phyloP scores from a whole-genome alignment of 2,888 invertebrate genomes.

The Epicampocera succincta region DNA sequence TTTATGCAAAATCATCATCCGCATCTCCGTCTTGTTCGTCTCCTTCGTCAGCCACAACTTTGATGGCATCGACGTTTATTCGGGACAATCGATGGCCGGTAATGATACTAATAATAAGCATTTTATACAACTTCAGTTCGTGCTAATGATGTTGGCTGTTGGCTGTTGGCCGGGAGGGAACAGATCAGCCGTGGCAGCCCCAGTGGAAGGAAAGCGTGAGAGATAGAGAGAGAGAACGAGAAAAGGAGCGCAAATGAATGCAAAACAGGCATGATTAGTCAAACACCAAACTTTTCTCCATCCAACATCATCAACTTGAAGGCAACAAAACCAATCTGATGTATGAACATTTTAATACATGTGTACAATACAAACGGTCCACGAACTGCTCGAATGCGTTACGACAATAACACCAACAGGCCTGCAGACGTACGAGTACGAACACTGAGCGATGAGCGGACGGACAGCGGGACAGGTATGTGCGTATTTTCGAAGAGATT shows the following conservation, averaged over 20 bases:
- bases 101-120: slow-evolving; percentile 65
- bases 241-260: slow-evolving; percentile 19
- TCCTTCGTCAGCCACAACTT: slow-evolving; percentile 8
- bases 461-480: slow-evolving; percentile 3
- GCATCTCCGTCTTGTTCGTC: slow-evolving; percentile 38
- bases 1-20: slow-evolving; percentile 64
- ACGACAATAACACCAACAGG: slow-evolving; percentile 7
- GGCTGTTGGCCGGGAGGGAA: not conserved
- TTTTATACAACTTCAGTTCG: slow-evolving; percentile 59
- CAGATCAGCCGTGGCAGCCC: not conserved
- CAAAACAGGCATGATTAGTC: slow-evolving; percentile 61
- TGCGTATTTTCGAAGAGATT: slow-evolving; percentile 78
- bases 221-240: not conserved
- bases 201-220: slow-evolving; percentile 46
- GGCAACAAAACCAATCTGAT: slow-evolving; percentile 5
- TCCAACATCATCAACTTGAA: slow-evolving; percentile 25
- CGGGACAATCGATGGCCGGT: slow-evolving; percentile 48
- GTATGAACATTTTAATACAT: slow-evolving; percentile 53
- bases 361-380: slow-evolving; percentile 29
- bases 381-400: slow-evolving; percentile 23
- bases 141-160: slow-evolving; percentile 62
- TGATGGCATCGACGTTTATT: slow-evolving; percentile 18
- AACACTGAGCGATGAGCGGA: not conserved
- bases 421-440: not conserved
- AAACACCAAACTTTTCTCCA: slow-evolving; percentile 47